Evolutionary conservation across 2,888 invertebrate genomes (phyloP), one percentile per base, ranked within the genome.

Genomic region (Agrochola litura): DNA sequence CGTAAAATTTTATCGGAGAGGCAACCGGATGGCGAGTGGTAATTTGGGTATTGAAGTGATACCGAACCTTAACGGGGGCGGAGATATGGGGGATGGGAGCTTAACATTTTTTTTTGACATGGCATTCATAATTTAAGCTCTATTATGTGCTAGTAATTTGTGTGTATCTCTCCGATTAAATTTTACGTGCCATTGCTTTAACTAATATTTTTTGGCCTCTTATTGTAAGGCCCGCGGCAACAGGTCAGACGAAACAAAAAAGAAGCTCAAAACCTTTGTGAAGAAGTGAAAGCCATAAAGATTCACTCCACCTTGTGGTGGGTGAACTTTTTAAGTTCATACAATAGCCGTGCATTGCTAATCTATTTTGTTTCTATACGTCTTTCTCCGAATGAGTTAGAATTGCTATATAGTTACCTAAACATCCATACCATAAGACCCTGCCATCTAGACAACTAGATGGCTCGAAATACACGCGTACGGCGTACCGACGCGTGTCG

Each of bases 281-380:
- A 73, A 22, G 22, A 60, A 46, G 25, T 60, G 41, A 60, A 74
- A 74, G 25, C 49, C 22, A 22, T 22, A 22, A 19, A 58, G 30
- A 58, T 58, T 9, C 10, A 46, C 43, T 30, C 30, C 16, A 54
- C 16, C n/a, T 56, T 66, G 4, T 30, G 22, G 30, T 49, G 22
- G 22, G 30, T 49, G 22, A 22, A 14, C 1, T 30, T 25, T 52
- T 22, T 52, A 65, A 43, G 41, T 64, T 70, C 8, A 19, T 14
- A 22, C 3, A 14, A 69, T 19, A 49, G 25, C 19, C 46, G n/a
- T 68, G n/a, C 0, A 25, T 67, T 49, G 14, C 19, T 19, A 49
- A n/a, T 68, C 19, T 14, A 9, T 22, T 71, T n/a, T 68, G 8
- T 67, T 66, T 30, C 12, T 46, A 0, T 16, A 3, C 8, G 8